A percentile compares a stretch with the other conserved stretches of the same genome.
phyloP scores from a whole-genome alignment of 2,888 invertebrate genomes.

The Resseliella maxima region DNA sequence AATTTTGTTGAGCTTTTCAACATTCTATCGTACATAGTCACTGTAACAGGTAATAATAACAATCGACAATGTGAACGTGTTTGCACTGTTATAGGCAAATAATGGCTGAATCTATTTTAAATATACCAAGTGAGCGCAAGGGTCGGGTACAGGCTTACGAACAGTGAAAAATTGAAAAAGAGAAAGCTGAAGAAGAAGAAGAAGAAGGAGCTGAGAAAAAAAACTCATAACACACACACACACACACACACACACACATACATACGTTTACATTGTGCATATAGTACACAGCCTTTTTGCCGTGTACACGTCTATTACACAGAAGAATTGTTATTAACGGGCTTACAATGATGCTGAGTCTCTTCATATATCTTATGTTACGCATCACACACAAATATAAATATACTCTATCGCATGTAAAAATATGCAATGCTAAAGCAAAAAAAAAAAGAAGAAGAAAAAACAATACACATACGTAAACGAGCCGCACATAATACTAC shows the following conservation, averaged over 20 bases:
- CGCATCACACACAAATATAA: slow-evolving; percentile 17
- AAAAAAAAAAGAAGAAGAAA: neutral
- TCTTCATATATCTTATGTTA: neutral
- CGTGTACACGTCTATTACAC: neutral
- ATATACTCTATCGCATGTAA: slow-evolving; percentile 5
- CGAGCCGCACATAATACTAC: no score
- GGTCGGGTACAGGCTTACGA: neutral
- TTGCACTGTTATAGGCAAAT: neutral
- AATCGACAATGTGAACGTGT: neutral
- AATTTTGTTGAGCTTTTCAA: neutral
- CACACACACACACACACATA: no score
- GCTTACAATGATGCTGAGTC: neutral
- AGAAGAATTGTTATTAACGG: slow-evolving; percentile 1
- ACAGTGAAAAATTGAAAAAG: neutral
- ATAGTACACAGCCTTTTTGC: neutral
- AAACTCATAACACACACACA: no score
- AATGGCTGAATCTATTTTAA: slow-evolving; percentile 1
- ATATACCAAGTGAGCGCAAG: neutral
- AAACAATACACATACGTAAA: neutral
- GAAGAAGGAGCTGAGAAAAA: no score
- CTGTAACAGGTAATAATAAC: slow-evolving; percentile 17
- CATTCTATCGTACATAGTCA: neutral
- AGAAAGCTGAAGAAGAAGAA: neutral
- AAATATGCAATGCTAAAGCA: neutral
- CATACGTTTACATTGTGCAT: no score